Percentiles rank a stretch among this genome's conserved stretches.
Conservation (phyloP, 1,140 invertebrate genomes). For the Leguminivora glycinivorella region DNA sequence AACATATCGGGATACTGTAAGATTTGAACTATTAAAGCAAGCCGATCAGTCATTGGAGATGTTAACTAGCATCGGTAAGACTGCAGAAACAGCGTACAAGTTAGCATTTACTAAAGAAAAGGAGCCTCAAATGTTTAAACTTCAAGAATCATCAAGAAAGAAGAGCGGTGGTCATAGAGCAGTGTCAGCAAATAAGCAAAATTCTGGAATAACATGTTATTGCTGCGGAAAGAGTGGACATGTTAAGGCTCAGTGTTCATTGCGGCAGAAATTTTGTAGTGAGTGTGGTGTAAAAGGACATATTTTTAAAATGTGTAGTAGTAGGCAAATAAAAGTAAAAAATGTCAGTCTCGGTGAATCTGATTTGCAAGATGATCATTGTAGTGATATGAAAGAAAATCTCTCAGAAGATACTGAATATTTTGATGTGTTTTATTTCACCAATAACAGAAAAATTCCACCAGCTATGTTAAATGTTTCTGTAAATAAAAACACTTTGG, state of each 20-base stretch:
- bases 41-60: constrained; percentile 27
- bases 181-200: neutral
- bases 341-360: constrained; percentile 8
- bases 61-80: constrained; percentile 22
- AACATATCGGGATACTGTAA: constrained; percentile 28
- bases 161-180: neutral
- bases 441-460: constrained; percentile 20
- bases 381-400: neutral
- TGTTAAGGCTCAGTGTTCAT: constrained; percentile 17
- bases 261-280: constrained; percentile 30
- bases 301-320: constrained; percentile 28
- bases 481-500: constrained; percentile 24
- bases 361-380: neutral
- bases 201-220: constrained; percentile 18
- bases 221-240: constrained; percentile 30
- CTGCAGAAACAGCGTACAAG: constrained; percentile 28
- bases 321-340: constrained; percentile 18
- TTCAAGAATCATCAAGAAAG: neutral
- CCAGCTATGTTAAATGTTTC: neutral
- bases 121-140: constrained; percentile 21
- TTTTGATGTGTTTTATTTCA: constrained; percentile 30
- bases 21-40: constrained; percentile 34
- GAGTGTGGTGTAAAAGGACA: constrained; percentile 30
- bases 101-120: constrained; percentile 16
- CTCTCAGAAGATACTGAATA: neutral